Evolutionary conservation across 2,888 invertebrate genomes (phyloP).

Genomic region (Steromphala cineraria): DNA sequence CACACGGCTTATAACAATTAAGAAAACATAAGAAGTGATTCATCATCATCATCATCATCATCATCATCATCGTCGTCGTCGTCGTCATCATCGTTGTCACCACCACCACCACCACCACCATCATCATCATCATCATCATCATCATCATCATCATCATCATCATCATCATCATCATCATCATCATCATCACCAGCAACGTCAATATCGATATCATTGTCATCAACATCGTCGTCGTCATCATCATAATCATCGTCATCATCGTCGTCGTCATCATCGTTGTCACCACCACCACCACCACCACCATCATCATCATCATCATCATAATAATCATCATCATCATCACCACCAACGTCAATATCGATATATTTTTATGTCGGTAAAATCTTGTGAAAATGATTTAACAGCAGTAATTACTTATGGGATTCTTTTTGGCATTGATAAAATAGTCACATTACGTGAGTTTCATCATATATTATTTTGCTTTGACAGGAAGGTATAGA

Average conservation of each 20-base stretch:
- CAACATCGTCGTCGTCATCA: too few relatives aligned
- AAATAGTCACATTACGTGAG: too few relatives aligned
- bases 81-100: background rate
- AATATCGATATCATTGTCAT: background rate
- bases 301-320: too few relatives aligned
- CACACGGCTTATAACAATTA: too few relatives aligned
- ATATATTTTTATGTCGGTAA: background rate
- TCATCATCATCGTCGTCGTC: background rate
- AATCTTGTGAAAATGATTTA: too few relatives aligned
- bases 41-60: background rate
- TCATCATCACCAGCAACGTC: background rate
- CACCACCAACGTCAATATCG: background rate
- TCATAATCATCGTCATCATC: too few relatives aligned
- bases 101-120: background rate
- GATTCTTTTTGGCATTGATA: too few relatives aligned
- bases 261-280: background rate
- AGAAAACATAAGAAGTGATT: too few relatives aligned
- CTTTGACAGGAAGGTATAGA: too few relatives aligned
- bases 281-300: background rate
- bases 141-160: background rate
- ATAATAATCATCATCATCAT: too few relatives aligned
- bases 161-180: background rate
- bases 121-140: background rate
- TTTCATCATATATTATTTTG: too few relatives aligned
- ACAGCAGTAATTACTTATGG: too few relatives aligned